A percentile compares a stretch with the other conserved stretches of the same genome.
phyloP scores from a whole-genome alignment of 2,113 vertebrate species.

The Patagioenas fasciata region DNA sequence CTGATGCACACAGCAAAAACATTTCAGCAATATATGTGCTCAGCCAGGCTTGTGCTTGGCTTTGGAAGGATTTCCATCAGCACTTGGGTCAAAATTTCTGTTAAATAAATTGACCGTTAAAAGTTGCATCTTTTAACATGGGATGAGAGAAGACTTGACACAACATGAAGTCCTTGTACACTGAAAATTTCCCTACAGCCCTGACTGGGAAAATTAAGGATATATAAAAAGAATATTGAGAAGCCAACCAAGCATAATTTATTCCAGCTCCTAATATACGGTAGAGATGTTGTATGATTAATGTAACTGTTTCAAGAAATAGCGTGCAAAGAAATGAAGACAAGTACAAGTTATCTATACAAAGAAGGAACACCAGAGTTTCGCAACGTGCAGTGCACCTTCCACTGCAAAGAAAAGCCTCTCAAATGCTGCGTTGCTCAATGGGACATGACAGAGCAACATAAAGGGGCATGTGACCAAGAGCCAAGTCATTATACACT shows the following conservation, averaged over 20 bases:
- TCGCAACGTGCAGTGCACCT: fast-evolving
- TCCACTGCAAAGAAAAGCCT: background rate
- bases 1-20: background rate
- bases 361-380: background rate
- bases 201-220: background rate
- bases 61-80: background rate
- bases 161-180: background rate
- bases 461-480: background rate
- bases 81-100: background rate
- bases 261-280: background rate
- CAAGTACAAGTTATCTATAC: background rate
- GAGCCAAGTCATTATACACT: fast-evolving
- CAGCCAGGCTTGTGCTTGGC: background rate
- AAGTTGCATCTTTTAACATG: background rate
- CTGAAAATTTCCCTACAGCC: background rate
- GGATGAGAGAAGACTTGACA: background rate
- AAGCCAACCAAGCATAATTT: background rate
- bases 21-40: background rate
- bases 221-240: background rate
- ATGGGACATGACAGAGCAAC: background rate
- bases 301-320: background rate
- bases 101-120: background rate
- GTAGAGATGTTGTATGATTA: background rate
- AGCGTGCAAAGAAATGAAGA: background rate
- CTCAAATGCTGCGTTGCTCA: fast-evolving